Base-by-base conservation (phyloP, 2,888 invertebrate genomes). In the Cryptocheilus praepositus region DNA sequence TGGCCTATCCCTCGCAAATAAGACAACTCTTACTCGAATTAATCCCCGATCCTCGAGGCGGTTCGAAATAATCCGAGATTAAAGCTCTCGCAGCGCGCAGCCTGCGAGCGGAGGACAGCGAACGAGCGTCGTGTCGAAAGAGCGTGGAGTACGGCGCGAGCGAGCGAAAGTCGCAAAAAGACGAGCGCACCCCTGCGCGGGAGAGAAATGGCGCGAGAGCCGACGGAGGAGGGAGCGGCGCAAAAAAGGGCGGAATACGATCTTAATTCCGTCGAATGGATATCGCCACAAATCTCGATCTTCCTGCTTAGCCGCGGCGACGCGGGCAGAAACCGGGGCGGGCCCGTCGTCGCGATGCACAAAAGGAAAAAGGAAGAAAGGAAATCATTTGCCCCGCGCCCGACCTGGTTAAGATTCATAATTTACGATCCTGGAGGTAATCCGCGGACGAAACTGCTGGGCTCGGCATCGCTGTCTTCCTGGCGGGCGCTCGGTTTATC, bases 31-130 rank as follows among this genome's bases (percentile, higher is more conserved):
- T 73, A 70, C 68, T 81, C 76, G 83, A 82, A 83, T 85, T 83
- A 86, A 87, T 87, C 86, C 78, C 80, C 81, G 85, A 87, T 87
- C 83, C 86, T 82, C 77, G 80, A 81, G 79, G 82, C 83, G 81
- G 81, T 79, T 82, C 76, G 76, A 80, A 76, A 84, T 86, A 86
- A 87, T 86, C 81, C 83, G 79, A 83, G 86, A 86, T 87, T 86
- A 86, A 85, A 83, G 72, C 74, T 70, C 64, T 69, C 65, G 53
- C 65, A 60, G 53, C 52, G 59, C 55, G 61, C 51, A 45, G 36
- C 54, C 44, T 25, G 22, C 13, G 16, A 25, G 15, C 25, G 51
- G 55, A 62, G 28, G 46, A 58, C 36, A 7, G 36, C 3, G 36
- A 7, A 11, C 3, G 36, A 36, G 1, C 2, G 25, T 2, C 2